These are phyloP conservation scores for Diuraphis noxia DNA, from an alignment of 1,140 invertebrate genomes.

Conservation along the genomic window DNA sequence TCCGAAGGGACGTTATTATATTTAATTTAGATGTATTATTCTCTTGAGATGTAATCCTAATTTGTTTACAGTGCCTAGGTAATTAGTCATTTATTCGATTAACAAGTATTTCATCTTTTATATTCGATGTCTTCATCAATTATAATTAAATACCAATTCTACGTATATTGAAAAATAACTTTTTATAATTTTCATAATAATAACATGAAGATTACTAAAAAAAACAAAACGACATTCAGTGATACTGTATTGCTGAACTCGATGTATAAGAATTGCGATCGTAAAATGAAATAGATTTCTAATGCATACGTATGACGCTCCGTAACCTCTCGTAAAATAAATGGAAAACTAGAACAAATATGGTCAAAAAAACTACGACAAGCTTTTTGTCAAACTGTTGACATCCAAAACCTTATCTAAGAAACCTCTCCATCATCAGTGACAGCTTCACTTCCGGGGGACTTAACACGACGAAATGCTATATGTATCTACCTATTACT, in stretches of 20 bases:
- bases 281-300: not conserved
- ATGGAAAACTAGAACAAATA: not conserved
- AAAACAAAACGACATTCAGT: too few relatives aligned
- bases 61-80: not conserved
- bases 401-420: not conserved
- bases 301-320: not conserved
- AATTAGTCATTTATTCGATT: not conserved
- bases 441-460: not conserved
- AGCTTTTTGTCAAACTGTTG: slow-evolving; percentile 34
- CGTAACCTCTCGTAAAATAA: not conserved
- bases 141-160: not conserved
- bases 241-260: not conserved
- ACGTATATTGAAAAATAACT: not conserved
- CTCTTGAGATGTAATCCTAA: slow-evolving; percentile 2
- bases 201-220: too few relatives aligned
- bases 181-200: too few relatives aligned
- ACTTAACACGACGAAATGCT: not conserved
- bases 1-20: not conserved
- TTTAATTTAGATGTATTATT: slow-evolving; percentile 16
- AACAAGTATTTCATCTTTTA: too few relatives aligned
- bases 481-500: not conserved
- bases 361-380: not conserved
- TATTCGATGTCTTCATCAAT: not conserved
- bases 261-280: not conserved
- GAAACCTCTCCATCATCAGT: slow-evolving; percentile 28